Percentiles rank a stretch among this genome's conserved stretches.
Conservation (phyloP, 92 coral and sea anemone species). For the Blastomussa wellsi region DNA sequence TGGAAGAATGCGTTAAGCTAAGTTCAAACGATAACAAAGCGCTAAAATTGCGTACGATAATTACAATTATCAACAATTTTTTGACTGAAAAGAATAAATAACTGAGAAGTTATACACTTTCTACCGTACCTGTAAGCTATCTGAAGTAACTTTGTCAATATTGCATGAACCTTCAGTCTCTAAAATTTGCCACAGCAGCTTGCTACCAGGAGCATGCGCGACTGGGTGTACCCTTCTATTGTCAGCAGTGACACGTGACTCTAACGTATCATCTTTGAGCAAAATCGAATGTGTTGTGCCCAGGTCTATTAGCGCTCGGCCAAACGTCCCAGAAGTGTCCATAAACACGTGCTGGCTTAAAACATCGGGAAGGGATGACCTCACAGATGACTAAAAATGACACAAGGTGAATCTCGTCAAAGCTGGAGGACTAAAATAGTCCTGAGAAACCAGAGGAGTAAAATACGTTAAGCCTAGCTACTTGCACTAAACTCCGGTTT, state of each 20-base stretch:
- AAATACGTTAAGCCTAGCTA: too few species aligned
- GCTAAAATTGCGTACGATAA: too few species aligned
- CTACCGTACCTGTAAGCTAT: constrained; percentile 70
- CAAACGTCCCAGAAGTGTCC: constrained; percentile 78
- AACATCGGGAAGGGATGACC: constrained; percentile 70
- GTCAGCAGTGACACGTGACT: constrained; percentile 12
- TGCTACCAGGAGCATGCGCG: constrained; percentile 60
- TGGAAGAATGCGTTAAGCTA: too few species aligned
- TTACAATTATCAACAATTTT: too few species aligned
- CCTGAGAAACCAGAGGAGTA: not conserved
- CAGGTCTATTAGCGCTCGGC: constrained; percentile 78
- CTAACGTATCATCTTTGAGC: constrained; percentile 30
- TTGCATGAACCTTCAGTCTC: constrained; percentile 53
- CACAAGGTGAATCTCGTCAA: too few species aligned
- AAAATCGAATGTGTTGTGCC: constrained; percentile 67
- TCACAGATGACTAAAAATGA: constrained; percentile 25
- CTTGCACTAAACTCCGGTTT: too few species aligned
- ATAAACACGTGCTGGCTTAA: constrained; percentile 80
- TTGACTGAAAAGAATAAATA: too few species aligned
- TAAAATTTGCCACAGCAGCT: constrained; percentile 75
- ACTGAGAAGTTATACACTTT: not conserved
- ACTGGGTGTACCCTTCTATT: constrained; percentile 69
- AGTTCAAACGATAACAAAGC: too few species aligned
- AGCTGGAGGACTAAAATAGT: not conserved
- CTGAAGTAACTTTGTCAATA: constrained; percentile 49